Base-by-base conservation (phyloP, 2,888 invertebrate species). In the Drosophila aldrichi region DNA sequence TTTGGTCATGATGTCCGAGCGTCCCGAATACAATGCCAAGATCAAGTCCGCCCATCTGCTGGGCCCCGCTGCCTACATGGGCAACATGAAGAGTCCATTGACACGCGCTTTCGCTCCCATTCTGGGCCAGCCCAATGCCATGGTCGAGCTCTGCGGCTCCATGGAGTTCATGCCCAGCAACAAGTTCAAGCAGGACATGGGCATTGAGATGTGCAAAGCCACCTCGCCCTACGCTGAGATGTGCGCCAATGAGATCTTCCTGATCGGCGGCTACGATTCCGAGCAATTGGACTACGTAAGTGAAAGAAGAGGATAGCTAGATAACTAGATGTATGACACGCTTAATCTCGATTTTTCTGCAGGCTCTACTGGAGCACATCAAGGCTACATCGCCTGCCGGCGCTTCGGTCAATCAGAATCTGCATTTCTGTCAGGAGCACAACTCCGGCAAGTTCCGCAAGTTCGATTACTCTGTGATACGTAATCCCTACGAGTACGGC, bases 211-310 rank as follows among this genome's bases (percentile, higher is more conserved):
- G 79, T 96, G 96, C 81, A 84, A 89, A 62, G 83, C 82, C 2
- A 73, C 54, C 3, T 91, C 91, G 0, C 67, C 70, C 7, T 82
- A 82, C 29, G 82, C 80, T 4, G 90, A 93, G 1, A 72, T 96
- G 22, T 96, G 96, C 92, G 93, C 94, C 64, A 95, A 95, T 81
- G 92, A 95, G n/a, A 83, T 96, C 14, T 96, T 96, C 91, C 91
- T 96, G 9, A 91, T 91, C 49, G 89, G 88, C 60, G 94, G 94
- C 29, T 94, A 91, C 70, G 92, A 94, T 75, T 89, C 92, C 3
- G 91, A 92, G 46, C 92, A 94, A 49, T 65, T 94, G 36, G 93
- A 94, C 79, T 86, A 74, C 74, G 94, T 94, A 89, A 89, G 90
- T 70, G 10, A 0, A 4, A 0, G 14, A 16, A 2, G 5, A n/a